These are phyloP conservation scores for Drosophila pectinifera DNA, from an alignment of 1,140 invertebrate species.

Conservation along the genomic window DNA sequence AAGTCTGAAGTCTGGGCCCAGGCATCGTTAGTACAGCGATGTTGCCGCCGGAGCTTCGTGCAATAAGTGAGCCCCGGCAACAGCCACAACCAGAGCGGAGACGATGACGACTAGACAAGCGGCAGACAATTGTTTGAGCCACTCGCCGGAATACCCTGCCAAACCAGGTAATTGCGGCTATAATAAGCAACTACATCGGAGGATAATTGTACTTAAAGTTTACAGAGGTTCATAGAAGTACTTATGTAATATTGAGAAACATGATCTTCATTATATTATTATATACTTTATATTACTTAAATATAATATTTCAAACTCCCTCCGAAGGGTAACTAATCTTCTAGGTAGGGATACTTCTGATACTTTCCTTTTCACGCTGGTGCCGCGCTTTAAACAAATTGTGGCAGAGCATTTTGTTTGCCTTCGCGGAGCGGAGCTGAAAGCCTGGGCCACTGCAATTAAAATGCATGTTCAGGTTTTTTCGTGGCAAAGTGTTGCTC, in stretches of 20 bases:
- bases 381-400: slow-evolving; percentile 63
- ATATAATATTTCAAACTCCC: background rate
- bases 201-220: background rate
- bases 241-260: background rate
- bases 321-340: background rate
- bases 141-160: slow-evolving; percentile 38
- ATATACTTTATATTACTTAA: too few species aligned
- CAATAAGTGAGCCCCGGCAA: slow-evolving; percentile 22
- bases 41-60: slow-evolving; percentile 54
- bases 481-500: slow-evolving; percentile 65
- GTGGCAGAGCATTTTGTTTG: slow-evolving; percentile 71
- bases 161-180: background rate
- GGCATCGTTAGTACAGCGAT: slow-evolving; percentile 64
- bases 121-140: slow-evolving; percentile 74
- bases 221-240: too few species aligned
- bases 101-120: slow-evolving; percentile 71
- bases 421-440: slow-evolving; percentile 32
- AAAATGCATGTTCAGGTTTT: slow-evolving; percentile 81
- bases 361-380: slow-evolving; percentile 50
- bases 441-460: slow-evolving; percentile 63
- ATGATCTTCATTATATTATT: too few species aligned
- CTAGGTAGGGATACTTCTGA: background rate
- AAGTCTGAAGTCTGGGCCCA: slow-evolving; percentile 55
- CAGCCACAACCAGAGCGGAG: slow-evolving; percentile 34
- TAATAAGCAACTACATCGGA: background rate